Base-by-base conservation (phyloP, 92 coral and sea anemone genomes). In the Bergia sp. region DNA sequence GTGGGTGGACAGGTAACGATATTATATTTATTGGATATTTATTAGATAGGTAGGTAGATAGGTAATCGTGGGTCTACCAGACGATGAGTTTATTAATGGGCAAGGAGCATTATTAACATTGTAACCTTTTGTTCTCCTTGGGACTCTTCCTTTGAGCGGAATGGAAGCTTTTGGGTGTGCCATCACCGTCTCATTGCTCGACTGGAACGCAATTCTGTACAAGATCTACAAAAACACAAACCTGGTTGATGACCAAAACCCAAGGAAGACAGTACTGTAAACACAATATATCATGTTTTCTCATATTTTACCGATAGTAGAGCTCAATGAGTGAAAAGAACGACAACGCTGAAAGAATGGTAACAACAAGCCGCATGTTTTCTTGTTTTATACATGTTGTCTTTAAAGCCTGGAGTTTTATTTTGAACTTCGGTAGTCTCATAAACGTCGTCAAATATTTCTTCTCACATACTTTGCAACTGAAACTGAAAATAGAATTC, bases 141-240 rank as follows among this genome's bases (percentile, higher is more conserved):
- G 99, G 0, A 96, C 99, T 50, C 92, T 75, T 53, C 99, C 98
- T 12, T 69, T 91, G 40, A 82, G 82, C 7, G 94, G 91, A 38
- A 95, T 93, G 67, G 88, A 95, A 9, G 99, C 92, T 47, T 87
- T 89, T 2, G 99, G 99, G 71, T 91, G 91, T 16, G 78, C 82
- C 99, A 96, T 96, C 58, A 96, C 84, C 39, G 93, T 82, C 77
- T 78, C 90, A 85, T 96, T 94, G 74, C 98, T 95, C 40, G 99
- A 95, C 45, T 89, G 81, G 81, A 96, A 92, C 69, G 88, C 82
- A 87, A 96, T 82, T 9, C 86, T 91, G 86, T 96, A 96, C 87
- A 88, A 74, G 7, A 96, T 88, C 99, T 96, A 81, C 7, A 81
- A 69, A 5, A 20, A 16, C 10, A 53, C 7, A 18, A 61, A 61